Conservation (phyloP, 1,140 invertebrate genomes). For the Drosophila bifasciata region DNA sequence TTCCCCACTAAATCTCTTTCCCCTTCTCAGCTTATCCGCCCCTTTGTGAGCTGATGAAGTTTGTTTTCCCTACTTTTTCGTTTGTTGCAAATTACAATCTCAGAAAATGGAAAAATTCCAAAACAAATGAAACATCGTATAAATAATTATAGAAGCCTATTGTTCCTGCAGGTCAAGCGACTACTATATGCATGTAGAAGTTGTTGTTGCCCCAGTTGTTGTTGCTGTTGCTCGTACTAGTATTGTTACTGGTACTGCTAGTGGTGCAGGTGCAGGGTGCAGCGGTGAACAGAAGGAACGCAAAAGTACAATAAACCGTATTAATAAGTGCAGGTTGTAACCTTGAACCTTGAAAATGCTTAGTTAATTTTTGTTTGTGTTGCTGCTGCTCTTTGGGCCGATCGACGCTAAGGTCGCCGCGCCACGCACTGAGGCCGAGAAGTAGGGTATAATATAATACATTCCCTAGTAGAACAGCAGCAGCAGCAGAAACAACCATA, state of each 20-base stretch:
- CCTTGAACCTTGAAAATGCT: conserved; percentile 67
- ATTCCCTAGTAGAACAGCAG: conserved; percentile 44
- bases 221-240: conserved; percentile 17
- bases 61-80: conserved; percentile 9
- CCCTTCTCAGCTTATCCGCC: too few species aligned
- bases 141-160: conserved; percentile 80
- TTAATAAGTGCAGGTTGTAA: conserved; percentile 80
- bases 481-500: conserved; percentile 19
- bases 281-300: conserved; percentile 37
- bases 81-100: conserved; percentile 20
- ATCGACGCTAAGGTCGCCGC: conserved; percentile 39
- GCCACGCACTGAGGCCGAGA: conserved; percentile 43
- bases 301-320: conserved; percentile 82
- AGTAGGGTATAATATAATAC: conserved; percentile 65
- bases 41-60: neutral
- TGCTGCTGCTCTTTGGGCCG: conserved; percentile 15
- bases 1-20: too few species aligned
- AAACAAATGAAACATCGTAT: conserved; percentile 84
- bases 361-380: conserved; percentile 22
- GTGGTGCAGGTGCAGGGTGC: conserved; percentile 21
- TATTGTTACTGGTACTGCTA: conserved; percentile 42
- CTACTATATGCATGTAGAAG: conserved; percentile 8
- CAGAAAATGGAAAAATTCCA: conserved; percentile 77
- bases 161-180: conserved; percentile 65
- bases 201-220: conserved; percentile 43